Evolutionary conservation across 2,113 vertebrate genomes (phyloP).

Genomic region (Symphodus melops): DNA sequence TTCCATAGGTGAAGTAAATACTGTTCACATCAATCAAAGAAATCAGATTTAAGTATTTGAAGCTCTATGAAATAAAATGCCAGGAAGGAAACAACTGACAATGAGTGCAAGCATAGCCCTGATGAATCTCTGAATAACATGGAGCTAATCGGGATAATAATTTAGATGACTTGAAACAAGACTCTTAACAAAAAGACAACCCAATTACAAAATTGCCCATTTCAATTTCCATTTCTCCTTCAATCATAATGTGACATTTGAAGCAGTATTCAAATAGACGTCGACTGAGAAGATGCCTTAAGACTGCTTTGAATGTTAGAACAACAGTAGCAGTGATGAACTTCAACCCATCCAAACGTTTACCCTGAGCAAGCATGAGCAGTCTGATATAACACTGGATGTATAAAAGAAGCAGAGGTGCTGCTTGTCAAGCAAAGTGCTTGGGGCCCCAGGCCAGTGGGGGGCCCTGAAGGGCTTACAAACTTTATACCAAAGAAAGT

Average conservation of each 20-base stretch:
- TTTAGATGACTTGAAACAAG: not conserved
- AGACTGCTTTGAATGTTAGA: not conserved
- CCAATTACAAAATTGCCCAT: not conserved
- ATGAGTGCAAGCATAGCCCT: not conserved
- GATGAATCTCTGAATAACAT: not conserved
- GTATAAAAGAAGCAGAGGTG: constrained; percentile 27
- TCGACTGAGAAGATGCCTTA: not conserved
- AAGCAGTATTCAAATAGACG: constrained; percentile 8
- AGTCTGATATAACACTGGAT: constrained; percentile 27
- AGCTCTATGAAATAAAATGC: not conserved
- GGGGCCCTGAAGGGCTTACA: too few relatives aligned
- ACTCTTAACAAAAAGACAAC: too few relatives aligned
- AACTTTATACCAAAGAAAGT: too few relatives aligned
- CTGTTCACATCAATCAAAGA: not conserved
- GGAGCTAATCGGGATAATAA: too few relatives aligned
- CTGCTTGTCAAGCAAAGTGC: constrained; percentile 42
- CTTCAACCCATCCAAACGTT: constrained; percentile 24
- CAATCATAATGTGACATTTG: constrained; percentile 16
- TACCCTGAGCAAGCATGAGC: too few relatives aligned
- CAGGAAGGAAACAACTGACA: too few relatives aligned
- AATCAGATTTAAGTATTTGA: not conserved
- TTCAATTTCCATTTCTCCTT: not conserved
- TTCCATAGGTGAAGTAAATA: not conserved
- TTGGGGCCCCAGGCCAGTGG: too few relatives aligned
- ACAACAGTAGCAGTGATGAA: constrained; percentile 3